These are phyloP conservation scores for Eristalinus sepulchralis DNA, from an alignment of 2,888 invertebrate species.

Conservation along the genomic window DNA sequence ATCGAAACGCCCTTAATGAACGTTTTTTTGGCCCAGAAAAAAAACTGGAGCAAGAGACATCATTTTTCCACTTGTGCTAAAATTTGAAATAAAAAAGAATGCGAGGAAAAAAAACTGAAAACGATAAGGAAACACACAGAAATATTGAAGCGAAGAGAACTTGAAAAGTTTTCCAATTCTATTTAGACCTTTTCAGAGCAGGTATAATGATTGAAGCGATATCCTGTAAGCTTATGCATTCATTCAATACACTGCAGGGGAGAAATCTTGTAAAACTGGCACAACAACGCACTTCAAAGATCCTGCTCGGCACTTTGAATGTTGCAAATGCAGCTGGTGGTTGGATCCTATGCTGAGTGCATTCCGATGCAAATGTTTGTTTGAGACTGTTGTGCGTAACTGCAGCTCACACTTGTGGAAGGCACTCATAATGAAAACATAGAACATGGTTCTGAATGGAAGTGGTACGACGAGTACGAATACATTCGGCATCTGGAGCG, in stretches of 20 bases:
- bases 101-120: background rate
- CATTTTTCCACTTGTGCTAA: slow-evolving; percentile 18
- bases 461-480: background rate
- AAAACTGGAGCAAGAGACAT: slow-evolving; percentile 1
- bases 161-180: slow-evolving; percentile 45
- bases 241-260: background rate
- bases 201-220: slow-evolving; percentile 40
- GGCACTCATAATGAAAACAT: slow-evolving; percentile 23
- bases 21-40: background rate
- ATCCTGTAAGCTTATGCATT: slow-evolving; percentile 8
- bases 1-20: background rate
- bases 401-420: slow-evolving; percentile 21
- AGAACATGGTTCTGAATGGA: slow-evolving; percentile 4
- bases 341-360: slow-evolving; percentile 23
- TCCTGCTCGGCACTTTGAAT: slow-evolving; percentile 34
- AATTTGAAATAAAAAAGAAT: slow-evolving; percentile 8
- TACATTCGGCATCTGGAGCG: slow-evolving; percentile 9
- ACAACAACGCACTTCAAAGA: slow-evolving; percentile 61
- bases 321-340: slow-evolving; percentile 30
- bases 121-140: background rate
- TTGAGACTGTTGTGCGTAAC: slow-evolving; percentile 37
- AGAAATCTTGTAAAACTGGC: slow-evolving; percentile 39
- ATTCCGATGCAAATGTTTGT: slow-evolving; percentile 52
- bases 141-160: background rate
- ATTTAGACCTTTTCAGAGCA: slow-evolving; percentile 42